phyloP scores from a whole-genome alignment of 2,888 invertebrate genomes.

The Caenorhabditis sp. region DNA sequence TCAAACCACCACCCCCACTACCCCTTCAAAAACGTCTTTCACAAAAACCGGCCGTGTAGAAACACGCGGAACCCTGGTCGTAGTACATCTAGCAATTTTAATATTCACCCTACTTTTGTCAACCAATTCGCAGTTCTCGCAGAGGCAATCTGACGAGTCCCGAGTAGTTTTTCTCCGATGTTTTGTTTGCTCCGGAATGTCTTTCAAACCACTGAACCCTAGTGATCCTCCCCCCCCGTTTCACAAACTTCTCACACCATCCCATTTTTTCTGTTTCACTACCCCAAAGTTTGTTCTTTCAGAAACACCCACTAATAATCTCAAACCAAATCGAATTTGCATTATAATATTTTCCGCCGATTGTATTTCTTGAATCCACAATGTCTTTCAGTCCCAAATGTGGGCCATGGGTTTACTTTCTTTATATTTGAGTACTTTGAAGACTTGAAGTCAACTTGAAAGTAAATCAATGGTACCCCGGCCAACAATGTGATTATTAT shows the following conservation, averaged over 20 bases:
- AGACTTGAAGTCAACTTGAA: not conserved
- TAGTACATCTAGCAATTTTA: conserved; percentile 45
- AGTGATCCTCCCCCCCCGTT: conserved; percentile 32
- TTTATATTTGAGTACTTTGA: not conserved
- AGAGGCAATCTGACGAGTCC: no score
- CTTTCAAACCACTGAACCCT: conserved; percentile 30
- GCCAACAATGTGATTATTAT: conserved; percentile 35
- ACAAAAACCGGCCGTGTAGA: conserved; percentile 24
- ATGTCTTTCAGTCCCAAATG: conserved; percentile 29
- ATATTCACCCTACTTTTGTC: not conserved
- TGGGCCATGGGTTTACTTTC: not conserved
- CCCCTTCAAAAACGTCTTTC: conserved; percentile 44
- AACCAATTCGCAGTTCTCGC: no score
- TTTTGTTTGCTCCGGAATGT: conserved; percentile 16
- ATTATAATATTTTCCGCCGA: conserved; percentile 1
- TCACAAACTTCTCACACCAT: no score
- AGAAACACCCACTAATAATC: conserved; percentile 14
- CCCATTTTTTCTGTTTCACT: not conserved
- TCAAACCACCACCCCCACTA: not conserved
- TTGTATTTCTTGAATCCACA: conserved; percentile 12
- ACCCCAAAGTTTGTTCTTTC: conserved; percentile 28
- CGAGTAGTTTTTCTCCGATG: conserved; percentile 34
- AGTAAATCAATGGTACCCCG: not conserved
- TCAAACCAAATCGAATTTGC: no score
- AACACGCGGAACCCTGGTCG: conserved; percentile 23